phyloP scores from a whole-genome alignment of 2,113 vertebrate species.

The Corythoichthys intestinalis region DNA sequence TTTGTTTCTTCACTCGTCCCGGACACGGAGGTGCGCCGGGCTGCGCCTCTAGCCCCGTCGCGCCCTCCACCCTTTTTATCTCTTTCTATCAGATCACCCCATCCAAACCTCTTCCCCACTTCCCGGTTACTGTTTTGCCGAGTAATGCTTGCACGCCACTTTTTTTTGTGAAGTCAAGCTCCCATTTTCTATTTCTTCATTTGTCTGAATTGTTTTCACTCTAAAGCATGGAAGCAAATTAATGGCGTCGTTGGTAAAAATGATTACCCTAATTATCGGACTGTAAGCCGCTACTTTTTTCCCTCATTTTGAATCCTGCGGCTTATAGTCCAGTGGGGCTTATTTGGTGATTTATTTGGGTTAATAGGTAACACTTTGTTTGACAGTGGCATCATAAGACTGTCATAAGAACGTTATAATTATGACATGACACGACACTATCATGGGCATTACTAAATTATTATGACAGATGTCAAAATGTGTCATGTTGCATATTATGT shows the following conservation, averaged over 20 bases:
- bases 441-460: too few species aligned
- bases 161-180: slow-evolving; percentile 40
- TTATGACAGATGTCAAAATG: too few species aligned
- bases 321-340: too few species aligned
- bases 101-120: neutral
- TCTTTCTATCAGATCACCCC: slow-evolving; percentile 31
- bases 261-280: too few species aligned
- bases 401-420: too few species aligned
- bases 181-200: neutral
- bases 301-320: too few species aligned
- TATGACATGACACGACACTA: too few species aligned
- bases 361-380: too few species aligned
- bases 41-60: slow-evolving; percentile 74
- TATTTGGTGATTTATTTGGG: too few species aligned
- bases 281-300: too few species aligned
- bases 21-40: slow-evolving; percentile 76
- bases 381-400: too few species aligned
- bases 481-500: too few species aligned
- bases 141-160: slow-evolving; percentile 7
- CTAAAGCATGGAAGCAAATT: neutral
- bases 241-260: neutral
- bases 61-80: slow-evolving; percentile 15
- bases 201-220: neutral
- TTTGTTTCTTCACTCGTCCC: slow-evolving; percentile 93
- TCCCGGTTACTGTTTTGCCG: slow-evolving; percentile 3